These are phyloP conservation scores for Eulemur albifrons DNA, from an alignment of 2,797 vertebrate genomes.

Conservation along the genomic window DNA sequence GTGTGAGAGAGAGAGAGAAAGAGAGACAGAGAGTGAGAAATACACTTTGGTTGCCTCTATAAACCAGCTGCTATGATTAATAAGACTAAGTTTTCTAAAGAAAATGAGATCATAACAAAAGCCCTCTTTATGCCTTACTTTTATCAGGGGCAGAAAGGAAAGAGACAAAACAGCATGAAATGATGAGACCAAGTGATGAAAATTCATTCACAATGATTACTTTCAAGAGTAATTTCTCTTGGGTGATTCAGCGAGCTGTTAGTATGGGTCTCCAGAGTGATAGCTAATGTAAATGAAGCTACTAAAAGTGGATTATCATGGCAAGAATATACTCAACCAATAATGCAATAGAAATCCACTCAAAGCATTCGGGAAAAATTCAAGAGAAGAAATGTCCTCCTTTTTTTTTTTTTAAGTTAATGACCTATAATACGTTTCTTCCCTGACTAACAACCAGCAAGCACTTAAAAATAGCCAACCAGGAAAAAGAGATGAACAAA, in stretches of 20 bases:
- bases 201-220: conserved; percentile 69
- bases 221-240: conserved; percentile 64
- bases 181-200: conserved; percentile 67
- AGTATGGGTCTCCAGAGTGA: conserved; percentile 47
- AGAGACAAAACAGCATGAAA: conserved; percentile 63
- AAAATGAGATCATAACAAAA: conserved; percentile 66
- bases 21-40: neutral
- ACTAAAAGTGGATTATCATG: conserved; percentile 35
- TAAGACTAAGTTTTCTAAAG: conserved; percentile 54
- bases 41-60: neutral
- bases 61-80: conserved; percentile 38
- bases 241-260: conserved; percentile 33
- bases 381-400: conserved; percentile 43
- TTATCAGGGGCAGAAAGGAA: conserved; percentile 13
- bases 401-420: conserved; percentile 49
- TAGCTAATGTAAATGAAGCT: conserved; percentile 56
- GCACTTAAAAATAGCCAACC: neutral
- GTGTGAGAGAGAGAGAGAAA: neutral
- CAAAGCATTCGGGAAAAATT: conserved; percentile 62
- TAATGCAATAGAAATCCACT: conserved; percentile 54
- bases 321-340: conserved; percentile 54
- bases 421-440: conserved; percentile 40
- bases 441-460: conserved; percentile 20
- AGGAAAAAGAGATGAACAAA: conserved; percentile 5
- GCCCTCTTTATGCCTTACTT: conserved; percentile 36